Evolutionary conservation across 1,140 invertebrate species (phyloP), one percentile per base, ranked within the genome.

Genomic region (Scaptomyza montana): DNA sequence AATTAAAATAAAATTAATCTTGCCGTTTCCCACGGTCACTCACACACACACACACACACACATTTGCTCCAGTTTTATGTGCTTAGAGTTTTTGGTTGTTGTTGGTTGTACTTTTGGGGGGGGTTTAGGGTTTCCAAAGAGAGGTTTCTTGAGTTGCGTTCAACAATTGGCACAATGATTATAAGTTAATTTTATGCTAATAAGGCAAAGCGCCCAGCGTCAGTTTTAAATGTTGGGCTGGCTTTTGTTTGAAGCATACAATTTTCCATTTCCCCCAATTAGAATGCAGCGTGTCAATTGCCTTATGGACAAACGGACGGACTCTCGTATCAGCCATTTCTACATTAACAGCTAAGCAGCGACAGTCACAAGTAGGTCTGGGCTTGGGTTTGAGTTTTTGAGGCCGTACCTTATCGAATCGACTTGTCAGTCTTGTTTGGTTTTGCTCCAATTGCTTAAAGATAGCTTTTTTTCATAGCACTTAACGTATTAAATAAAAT

Each of bases 1-100:
- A 87, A 87, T 89, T 89, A 78, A 87, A 87, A 87, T 77, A 77
- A 73, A 89, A 79, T 79, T 87, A 89, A 87, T 87, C 82, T 89
- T 70, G 33, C 13, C 59, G 77, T 67, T 87, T 87, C 82, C 82
- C 82, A 87, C 82, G 82, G 73, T 89, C 75, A 54, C 39, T 8
- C 49, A 36, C 56, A 36, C 33, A 36, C 33, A 36, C 33, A 36
- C 33, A 36, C 33, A 36, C 33, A 36, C 39, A 12, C 25, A 43
- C 64, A 73, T 73, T 73, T 73, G 70, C 70, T 73, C 70, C 70
- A 73, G 70, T 73, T 73, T 72, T 39, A 5, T 62, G 41, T 5
- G 25, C 6, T 13, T 53, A 10, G 50, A 65, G 54, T 60, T 65
- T 41, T 43, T 60, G 28, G 21, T 25, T 51, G 50, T 60, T 65